Evolutionary conservation across 2,797 vertebrate species (phyloP).

Genomic region (Lophotriccus pileatus): DNA sequence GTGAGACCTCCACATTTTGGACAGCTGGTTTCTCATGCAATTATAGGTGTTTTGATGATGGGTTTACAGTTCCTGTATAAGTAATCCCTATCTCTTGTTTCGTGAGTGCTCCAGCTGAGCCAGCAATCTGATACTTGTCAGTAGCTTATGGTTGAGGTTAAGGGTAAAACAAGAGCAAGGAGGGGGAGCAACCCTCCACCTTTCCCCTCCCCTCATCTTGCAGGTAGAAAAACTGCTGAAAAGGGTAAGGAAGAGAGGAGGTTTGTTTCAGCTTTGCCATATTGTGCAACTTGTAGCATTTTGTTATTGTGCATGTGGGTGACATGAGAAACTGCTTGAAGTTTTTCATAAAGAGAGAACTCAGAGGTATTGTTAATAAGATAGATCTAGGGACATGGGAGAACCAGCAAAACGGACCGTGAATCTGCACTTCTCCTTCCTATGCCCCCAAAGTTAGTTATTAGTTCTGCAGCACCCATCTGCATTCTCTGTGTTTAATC

Average conservation of each 20-base stretch:
- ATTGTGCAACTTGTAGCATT: background rate
- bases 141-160: background rate
- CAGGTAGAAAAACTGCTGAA: background rate
- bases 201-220: rapidly evolving
- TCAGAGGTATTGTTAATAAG: background rate
- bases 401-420: background rate
- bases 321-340: background rate
- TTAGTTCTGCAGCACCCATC: background rate
- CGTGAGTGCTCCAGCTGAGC: conserved; percentile 27
- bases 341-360: background rate
- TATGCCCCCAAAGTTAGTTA: background rate
- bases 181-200: background rate
- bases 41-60: conserved; percentile 49
- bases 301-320: background rate
- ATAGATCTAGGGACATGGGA: background rate
- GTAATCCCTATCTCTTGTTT: conserved; percentile 51
- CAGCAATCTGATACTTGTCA: conserved; percentile 12
- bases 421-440: background rate
- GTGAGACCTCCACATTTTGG: background rate
- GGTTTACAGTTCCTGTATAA: conserved; percentile 38
- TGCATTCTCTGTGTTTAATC: background rate
- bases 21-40: conserved; percentile 46
- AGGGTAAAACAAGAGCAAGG: background rate
- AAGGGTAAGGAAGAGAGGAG: background rate
- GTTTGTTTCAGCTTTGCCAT: background rate